Conservation (phyloP, 2,797 vertebrate genomes). For the Macrochelys suwanniensis region DNA sequence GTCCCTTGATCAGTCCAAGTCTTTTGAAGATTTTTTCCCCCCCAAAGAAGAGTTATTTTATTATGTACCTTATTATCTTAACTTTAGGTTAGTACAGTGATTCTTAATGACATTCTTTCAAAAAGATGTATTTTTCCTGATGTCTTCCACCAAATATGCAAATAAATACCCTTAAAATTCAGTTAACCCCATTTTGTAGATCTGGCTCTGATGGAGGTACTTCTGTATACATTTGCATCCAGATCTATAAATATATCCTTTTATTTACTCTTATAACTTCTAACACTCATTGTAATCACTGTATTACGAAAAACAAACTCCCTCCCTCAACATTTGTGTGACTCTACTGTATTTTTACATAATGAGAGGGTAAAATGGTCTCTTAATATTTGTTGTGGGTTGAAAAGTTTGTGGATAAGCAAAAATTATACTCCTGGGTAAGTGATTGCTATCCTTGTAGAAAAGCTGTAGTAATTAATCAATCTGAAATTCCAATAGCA, state of each 20-base stretch:
- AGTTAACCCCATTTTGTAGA: not conserved
- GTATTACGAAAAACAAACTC: not conserved
- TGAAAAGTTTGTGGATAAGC: not conserved
- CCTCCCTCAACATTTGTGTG: not conserved
- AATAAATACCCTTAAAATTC: not conserved
- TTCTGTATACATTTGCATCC: not conserved
- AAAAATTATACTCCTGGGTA: not conserved
- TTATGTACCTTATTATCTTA: not conserved
- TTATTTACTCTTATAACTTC: not conserved
- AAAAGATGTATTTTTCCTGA: not conserved
- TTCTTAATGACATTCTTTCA: not conserved
- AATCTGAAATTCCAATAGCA: not conserved
- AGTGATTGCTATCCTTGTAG: not conserved
- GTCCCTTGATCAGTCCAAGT: not conserved
- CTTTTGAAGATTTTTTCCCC: not conserved
- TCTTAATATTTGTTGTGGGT: not conserved
- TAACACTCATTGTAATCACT: not conserved
- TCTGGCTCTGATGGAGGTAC: not conserved
- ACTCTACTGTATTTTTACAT: not conserved
- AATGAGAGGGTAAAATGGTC: not conserved
- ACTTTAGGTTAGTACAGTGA: not conserved
- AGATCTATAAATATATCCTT: not conserved
- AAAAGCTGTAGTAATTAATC: not conserved
- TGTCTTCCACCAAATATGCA: not conserved
- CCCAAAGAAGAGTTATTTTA: not conserved